These are phyloP conservation scores for Operophtera brumata DNA, from an alignment of 2,888 invertebrate genomes.

Conservation along the genomic window DNA sequence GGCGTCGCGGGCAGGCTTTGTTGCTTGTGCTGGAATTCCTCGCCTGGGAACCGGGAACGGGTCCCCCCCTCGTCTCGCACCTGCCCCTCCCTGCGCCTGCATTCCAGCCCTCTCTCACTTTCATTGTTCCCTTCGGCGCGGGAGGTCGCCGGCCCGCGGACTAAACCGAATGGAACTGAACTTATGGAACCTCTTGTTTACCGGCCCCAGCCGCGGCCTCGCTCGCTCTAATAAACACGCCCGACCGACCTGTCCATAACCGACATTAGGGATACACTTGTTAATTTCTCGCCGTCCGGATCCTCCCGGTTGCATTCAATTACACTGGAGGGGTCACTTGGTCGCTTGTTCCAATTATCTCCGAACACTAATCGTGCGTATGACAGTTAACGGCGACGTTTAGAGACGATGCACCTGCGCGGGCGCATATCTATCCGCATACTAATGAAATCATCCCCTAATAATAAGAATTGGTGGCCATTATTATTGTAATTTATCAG, in stretches of 20 bases:
- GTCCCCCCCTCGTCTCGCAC: constrained; percentile 46
- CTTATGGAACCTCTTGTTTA: constrained; percentile 70
- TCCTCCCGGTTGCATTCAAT: constrained; percentile 21
- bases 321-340: constrained; percentile 15
- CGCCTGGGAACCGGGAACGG: constrained; percentile 77
- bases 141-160: constrained; percentile 72
- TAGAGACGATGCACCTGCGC: constrained; percentile 51
- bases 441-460: constrained; percentile 74
- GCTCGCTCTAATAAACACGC: constrained; percentile 69
- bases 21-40: constrained; percentile 79
- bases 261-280: constrained; percentile 65
- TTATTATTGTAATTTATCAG: constrained; percentile 73
- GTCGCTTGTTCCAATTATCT: constrained; percentile 25
- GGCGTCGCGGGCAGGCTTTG: constrained; percentile 77
- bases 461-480: constrained; percentile 65
- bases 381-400: constrained; percentile 55
- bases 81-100: constrained; percentile 57
- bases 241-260: constrained; percentile 62
- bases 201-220: constrained; percentile 51
- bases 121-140: constrained; percentile 78
- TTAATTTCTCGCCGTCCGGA: constrained; percentile 41
- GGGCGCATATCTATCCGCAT: constrained; percentile 38
- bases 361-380: constrained; percentile 45
- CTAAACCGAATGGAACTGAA: constrained; percentile 68
- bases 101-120: constrained; percentile 79